phyloP scores from a whole-genome alignment of 2,113 vertebrate genomes.

The Campylomormyrus numenius region DNA sequence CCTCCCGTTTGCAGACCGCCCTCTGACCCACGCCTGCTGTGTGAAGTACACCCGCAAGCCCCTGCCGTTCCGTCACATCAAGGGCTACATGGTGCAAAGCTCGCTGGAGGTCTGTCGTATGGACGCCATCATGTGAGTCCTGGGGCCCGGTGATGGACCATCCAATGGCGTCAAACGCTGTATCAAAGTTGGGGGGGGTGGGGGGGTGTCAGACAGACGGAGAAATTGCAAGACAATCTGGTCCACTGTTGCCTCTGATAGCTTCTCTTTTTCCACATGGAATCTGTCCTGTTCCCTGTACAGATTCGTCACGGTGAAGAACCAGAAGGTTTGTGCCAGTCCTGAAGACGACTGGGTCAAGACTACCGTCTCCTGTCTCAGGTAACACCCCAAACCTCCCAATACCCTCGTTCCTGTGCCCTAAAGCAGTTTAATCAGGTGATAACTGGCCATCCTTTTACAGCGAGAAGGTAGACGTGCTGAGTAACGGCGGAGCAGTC shows the following conservation, averaged over 20 bases:
- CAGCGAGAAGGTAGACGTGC: conserved; percentile 3
- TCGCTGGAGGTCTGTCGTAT: conserved; percentile 50
- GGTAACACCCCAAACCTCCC: conserved; percentile 34
- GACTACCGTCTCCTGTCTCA: conserved; percentile 39
- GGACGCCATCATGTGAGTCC: conserved; percentile 63
- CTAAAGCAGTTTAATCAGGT: background rate
- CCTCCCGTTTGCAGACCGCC: conserved; percentile 30
- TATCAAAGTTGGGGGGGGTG: background rate
- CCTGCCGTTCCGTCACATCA: conserved; percentile 37
- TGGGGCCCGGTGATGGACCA: background rate
- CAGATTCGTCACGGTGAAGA: conserved; percentile 50
- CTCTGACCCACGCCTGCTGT: conserved; percentile 45
- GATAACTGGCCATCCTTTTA: background rate
- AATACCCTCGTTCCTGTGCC: background rate
- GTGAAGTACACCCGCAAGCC: conserved; percentile 42
- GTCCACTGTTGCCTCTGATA: background rate
- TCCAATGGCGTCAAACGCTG: background rate
- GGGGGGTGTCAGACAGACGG: background rate
- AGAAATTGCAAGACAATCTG: background rate
- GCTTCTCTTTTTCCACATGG: background rate
- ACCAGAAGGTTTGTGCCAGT: conserved; percentile 42
- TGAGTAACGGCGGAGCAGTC: background rate
- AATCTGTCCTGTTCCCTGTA: conserved; percentile 3
- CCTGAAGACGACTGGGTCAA: conserved; percentile 51
- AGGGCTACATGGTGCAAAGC: conserved; percentile 50